phyloP scores from a whole-genome alignment of 2,113 vertebrate species.

The Phalacrocorax carbo region DNA sequence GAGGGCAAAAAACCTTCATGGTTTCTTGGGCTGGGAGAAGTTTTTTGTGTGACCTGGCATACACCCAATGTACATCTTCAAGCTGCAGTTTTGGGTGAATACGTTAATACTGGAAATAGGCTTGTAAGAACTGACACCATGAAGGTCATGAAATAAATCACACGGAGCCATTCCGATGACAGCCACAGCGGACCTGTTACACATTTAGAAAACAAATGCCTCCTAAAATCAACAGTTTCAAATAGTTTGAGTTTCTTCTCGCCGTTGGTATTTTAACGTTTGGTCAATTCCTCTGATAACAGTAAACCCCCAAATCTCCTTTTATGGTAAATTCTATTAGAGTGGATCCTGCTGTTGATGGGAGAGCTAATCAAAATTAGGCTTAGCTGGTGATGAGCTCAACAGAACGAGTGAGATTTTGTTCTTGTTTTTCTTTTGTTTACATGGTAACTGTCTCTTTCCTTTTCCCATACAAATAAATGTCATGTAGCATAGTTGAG shows the following conservation, averaged over 20 bases:
- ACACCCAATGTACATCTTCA: background rate
- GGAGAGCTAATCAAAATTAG: constrained; percentile 14
- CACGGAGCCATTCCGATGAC: background rate
- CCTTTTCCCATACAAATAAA: background rate
- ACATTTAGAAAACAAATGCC: background rate
- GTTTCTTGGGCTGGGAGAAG: background rate
- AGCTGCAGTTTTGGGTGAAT: background rate
- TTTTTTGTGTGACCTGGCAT: background rate
- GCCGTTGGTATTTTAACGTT: background rate
- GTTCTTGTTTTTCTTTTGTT: constrained; percentile 63
- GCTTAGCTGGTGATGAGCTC: constrained; percentile 35
- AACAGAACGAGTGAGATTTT: background rate
- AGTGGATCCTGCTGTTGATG: background rate
- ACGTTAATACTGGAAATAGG: background rate
- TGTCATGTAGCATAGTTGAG: background rate
- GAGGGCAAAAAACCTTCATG: background rate
- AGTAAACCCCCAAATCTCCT: background rate
- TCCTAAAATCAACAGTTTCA: background rate
- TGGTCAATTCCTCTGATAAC: background rate
- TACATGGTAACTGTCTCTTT: constrained; percentile 46
- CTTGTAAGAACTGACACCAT: background rate
- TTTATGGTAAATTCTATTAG: constrained; percentile 1
- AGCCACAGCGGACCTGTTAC: background rate
- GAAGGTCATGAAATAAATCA: background rate
- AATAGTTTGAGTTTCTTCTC: background rate